Conservation (phyloP, 2,888 invertebrate species). For the Lasioglossum villosulum region DNA sequence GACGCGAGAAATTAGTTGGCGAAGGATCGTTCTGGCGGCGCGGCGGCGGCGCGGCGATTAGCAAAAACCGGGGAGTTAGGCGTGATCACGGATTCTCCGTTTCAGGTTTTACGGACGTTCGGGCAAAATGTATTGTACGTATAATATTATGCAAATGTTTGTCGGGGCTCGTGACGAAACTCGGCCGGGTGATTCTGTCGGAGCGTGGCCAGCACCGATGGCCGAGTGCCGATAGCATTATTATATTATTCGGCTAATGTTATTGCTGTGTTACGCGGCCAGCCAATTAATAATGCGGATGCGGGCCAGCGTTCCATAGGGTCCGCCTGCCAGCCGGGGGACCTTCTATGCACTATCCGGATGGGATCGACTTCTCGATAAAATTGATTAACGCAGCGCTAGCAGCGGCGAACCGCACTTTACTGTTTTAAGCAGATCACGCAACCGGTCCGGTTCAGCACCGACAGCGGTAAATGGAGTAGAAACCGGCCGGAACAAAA, state of each 20-base stretch:
- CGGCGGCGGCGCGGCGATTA: not conserved
- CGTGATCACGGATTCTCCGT: not conserved
- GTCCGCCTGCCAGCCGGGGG: conserved; percentile 45
- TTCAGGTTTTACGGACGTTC: not conserved
- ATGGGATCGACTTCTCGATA: conserved; percentile 70
- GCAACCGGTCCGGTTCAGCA: conserved; percentile 29
- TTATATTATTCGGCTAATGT: conserved; percentile 79
- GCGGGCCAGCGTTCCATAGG: conserved; percentile 57
- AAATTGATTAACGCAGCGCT: conserved; percentile 72
- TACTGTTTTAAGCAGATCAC: conserved; percentile 63
- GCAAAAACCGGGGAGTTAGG: not conserved
- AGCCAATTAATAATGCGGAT: conserved; percentile 74
- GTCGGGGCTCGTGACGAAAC: conserved; percentile 60
- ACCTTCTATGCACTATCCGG: conserved; percentile 57
- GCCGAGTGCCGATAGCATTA: conserved; percentile 72
- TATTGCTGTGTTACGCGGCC: conserved; percentile 72
- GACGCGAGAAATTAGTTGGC: not conserved
- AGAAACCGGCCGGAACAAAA: conserved; percentile 47
- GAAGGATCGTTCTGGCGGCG: not conserved
- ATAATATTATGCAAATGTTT: conserved; percentile 73
- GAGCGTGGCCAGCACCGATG: conserved; percentile 50
- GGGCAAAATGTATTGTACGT: conserved; percentile 21
- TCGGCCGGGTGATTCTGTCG: conserved; percentile 44
- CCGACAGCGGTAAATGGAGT: conserved; percentile 52
- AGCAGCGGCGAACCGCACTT: conserved; percentile 56